These are phyloP conservation scores for Drosophila parvula DNA, from an alignment of 1,140 invertebrate species.

Conservation along the genomic window DNA sequence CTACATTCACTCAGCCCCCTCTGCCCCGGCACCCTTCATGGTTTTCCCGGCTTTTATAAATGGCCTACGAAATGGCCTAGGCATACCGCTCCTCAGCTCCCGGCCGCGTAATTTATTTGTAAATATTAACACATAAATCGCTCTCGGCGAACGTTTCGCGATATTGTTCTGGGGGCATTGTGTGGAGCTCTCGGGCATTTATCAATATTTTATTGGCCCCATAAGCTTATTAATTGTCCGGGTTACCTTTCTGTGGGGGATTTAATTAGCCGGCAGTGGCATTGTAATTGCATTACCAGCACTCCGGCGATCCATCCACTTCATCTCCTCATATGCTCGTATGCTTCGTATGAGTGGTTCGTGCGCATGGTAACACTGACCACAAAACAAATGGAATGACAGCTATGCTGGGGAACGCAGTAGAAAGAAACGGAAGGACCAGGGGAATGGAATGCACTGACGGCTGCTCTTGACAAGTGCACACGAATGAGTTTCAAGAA, in stretches of 20 bases:
- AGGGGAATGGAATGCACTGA: slow-evolving; percentile 8
- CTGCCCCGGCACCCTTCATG: neutral
- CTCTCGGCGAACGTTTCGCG: slow-evolving; percentile 41
- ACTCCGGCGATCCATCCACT: neutral
- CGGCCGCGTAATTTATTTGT: slow-evolving; percentile 64
- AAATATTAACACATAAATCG: slow-evolving; percentile 69
- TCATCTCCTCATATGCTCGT: slow-evolving; percentile 7
- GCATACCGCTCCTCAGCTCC: slow-evolving; percentile 13
- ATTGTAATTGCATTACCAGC: slow-evolving; percentile 45
- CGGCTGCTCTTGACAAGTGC: slow-evolving; percentile 55
- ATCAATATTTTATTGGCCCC: slow-evolving; percentile 62
- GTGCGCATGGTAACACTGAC: slow-evolving; percentile 33
- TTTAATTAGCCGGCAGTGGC: slow-evolving; percentile 50
- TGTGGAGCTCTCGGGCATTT: slow-evolving; percentile 42
- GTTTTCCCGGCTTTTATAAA: slow-evolving; percentile 53
- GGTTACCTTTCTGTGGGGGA: slow-evolving; percentile 46
- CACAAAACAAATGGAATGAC: slow-evolving; percentile 34
- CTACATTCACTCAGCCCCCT: slow-evolving; percentile 16
- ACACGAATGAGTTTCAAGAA: slow-evolving; percentile 60
- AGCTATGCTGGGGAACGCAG: slow-evolving; percentile 11
- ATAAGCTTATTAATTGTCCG: slow-evolving; percentile 58
- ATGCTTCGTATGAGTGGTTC: slow-evolving; percentile 10
- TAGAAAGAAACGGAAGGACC: slow-evolving; percentile 19
- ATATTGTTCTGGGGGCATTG: slow-evolving; percentile 43
- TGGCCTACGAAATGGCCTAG: slow-evolving; percentile 66